Base-by-base conservation (phyloP, 92 coral and sea anemone genomes). In the Metridium senile region DNA sequence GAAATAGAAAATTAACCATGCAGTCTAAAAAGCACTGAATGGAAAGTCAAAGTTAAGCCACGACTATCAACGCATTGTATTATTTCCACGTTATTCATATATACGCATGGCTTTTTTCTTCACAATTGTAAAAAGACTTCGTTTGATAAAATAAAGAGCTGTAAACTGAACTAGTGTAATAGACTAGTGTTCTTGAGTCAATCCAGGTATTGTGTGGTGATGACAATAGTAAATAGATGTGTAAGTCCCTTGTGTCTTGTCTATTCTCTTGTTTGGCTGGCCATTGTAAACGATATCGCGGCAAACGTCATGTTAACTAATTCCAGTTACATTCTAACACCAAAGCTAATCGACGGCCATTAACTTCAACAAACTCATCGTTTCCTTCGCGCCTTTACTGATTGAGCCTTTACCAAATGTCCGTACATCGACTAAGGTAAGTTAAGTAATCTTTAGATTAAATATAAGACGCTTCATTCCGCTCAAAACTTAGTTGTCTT, bases 201-300 rank as follows among this genome's bases (percentile, higher is more conserved):
- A n/a, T n/a, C n/a, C n/a, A n/a, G n/a, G n/a, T 39, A 54, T 54
- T 9, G 59, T 54, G 3, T 4, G 17, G 16, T 20, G 59, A 54
- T 9, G 17, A 54, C 59, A 54, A 54, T 54, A 54, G 59, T 54
- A 54, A 54, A 54, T 9, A 21, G 21, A 54, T 9, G n/a, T 54
- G 25, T 16, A 13, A 54, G 3, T 79, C 84, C 84, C 84, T 26
- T n/a, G 71, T 34, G 84, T 58, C 74, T 30, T 79, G 8, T 11
- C 61, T 30, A 58, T 79, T 57, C 66, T 49, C 54, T 56, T 31
- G 32, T 68, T 30, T 52, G 18, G 69, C 26, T 11, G 11, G 8
- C 76, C 23, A 68, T 70, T 54, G 84, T 69, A 54, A 58, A 28
- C 11, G 77, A 69, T 79, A 79, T 58, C 34, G 62, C 17, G 19